Percentiles rank a stretch among this genome's conserved stretches.
Conservation (phyloP, 1,140 invertebrate genomes). For the Atta texana region DNA sequence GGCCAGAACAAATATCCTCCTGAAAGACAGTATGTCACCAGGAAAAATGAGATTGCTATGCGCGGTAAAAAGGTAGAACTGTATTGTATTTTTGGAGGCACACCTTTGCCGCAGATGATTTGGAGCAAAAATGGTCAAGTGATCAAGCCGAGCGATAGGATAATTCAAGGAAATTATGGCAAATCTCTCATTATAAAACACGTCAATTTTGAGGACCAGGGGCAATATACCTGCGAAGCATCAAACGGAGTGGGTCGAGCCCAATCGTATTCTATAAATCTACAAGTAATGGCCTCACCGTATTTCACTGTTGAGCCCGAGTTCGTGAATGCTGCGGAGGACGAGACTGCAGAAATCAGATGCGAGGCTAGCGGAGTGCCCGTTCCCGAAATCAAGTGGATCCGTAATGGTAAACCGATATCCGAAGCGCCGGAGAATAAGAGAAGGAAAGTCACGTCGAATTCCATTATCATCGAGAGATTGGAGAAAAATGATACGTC, state of each 20-base stretch:
- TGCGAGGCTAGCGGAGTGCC: conserved; percentile 96
- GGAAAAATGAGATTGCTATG: conserved; percentile 94
- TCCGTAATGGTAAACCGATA: conserved; percentile 97
- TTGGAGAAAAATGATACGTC: conserved; percentile 96
- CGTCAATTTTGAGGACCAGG: conserved; percentile 94
- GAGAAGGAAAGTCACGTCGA: conserved; percentile 89
- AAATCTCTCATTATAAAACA: conserved; percentile 96
- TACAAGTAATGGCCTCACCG: conserved; percentile 94
- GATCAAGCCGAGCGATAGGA: conserved; percentile 90
- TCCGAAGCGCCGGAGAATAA: conserved; percentile 91
- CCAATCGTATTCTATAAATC: conserved; percentile 93
- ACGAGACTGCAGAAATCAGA: conserved; percentile 94
- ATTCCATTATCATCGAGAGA: conserved; percentile 94
- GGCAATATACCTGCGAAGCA: conserved; percentile 95
- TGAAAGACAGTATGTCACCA: conserved; percentile 92
- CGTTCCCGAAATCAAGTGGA: conserved; percentile 97
- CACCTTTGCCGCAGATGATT: conserved; percentile 93
- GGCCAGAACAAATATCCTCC: conserved; percentile 92
- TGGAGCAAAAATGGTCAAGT: conserved; percentile 93
- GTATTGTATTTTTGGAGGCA: conserved; percentile 96
- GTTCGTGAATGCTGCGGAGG: conserved; percentile 95
- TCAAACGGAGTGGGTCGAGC: conserved; percentile 95
- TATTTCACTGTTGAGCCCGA: conserved; percentile 97
- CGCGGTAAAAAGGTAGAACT: conserved; percentile 93
- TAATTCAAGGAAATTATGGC: conserved; percentile 95